These are phyloP conservation scores for Hemicrepidius hirtus DNA, from an alignment of 2,888 invertebrate genomes.

Conservation along the genomic window DNA sequence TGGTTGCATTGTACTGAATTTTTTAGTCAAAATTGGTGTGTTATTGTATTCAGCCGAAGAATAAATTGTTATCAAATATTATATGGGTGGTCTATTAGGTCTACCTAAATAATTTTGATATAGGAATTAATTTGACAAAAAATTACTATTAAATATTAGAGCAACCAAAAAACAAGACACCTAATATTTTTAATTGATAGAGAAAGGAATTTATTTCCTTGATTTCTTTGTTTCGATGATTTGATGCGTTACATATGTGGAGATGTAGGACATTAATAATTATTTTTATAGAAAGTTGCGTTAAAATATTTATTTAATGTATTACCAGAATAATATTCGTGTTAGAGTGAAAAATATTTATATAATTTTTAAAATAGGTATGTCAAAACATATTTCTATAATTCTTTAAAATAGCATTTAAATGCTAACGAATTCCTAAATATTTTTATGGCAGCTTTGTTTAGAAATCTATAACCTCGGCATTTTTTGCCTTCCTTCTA, in stretches of 20 bases:
- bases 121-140: no score
- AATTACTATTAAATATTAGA: no score
- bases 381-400: not conserved
- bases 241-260: not conserved
- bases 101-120: no score
- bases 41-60: no score
- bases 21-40: no score
- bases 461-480: not conserved
- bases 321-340: not conserved
- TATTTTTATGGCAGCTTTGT: not conserved
- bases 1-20: no score
- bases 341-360: not conserved
- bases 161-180: no score
- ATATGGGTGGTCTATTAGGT: no score
- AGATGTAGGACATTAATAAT: not conserved
- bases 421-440: conserved; percentile 2
- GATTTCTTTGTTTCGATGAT: not conserved
- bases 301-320: not conserved
- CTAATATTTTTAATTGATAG: no score
- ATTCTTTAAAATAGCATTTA: not conserved
- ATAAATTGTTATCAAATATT: no score
- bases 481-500: no score
- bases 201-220: no score
- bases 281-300: not conserved
- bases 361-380: not conserved